phyloP scores from a whole-genome alignment of 1,140 invertebrate genomes.

The Ectropis grisescens region DNA sequence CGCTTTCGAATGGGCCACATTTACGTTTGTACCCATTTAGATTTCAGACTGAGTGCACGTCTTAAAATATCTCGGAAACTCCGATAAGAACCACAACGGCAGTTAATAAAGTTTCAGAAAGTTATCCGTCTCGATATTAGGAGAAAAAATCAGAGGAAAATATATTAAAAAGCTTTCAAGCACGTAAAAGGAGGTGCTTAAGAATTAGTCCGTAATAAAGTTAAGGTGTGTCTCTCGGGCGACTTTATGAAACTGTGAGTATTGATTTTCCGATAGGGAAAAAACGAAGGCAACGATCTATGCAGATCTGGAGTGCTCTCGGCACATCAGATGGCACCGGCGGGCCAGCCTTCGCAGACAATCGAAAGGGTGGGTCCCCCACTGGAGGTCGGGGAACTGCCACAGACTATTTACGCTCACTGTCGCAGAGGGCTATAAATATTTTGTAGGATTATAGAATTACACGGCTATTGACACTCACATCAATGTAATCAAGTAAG shows the following conservation, averaged over 20 bases:
- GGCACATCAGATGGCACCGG: conserved; percentile 68
- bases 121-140: too few relatives aligned
- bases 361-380: conserved; percentile 61
- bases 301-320: conserved; percentile 69
- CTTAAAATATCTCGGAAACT: too few relatives aligned
- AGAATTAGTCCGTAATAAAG: conserved; percentile 24
- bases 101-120: too few relatives aligned
- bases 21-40: conserved; percentile 11
- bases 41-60: too few relatives aligned
- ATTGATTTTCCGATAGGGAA: conserved; percentile 69
- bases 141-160: too few relatives aligned
- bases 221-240: conserved; percentile 45
- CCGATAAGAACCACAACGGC: too few relatives aligned
- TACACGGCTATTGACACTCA: too few relatives aligned
- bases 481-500: too few relatives aligned
- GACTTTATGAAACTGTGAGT: conserved; percentile 61
- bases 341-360: conserved; percentile 66
- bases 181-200: conserved; percentile 1
- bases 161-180: conserved; percentile 10
- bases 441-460: too few relatives aligned
- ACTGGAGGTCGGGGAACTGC: conserved; percentile 46
- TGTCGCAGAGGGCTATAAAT: too few relatives aligned
- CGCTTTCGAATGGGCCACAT: conserved; percentile 26
- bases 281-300: conserved; percentile 70
- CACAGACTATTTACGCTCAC: conserved; percentile 39